A percentile compares a stretch with the other conserved stretches of the same genome.
Conservation (phyloP, 2,888 invertebrate species). For the Pollenia amentaria region DNA sequence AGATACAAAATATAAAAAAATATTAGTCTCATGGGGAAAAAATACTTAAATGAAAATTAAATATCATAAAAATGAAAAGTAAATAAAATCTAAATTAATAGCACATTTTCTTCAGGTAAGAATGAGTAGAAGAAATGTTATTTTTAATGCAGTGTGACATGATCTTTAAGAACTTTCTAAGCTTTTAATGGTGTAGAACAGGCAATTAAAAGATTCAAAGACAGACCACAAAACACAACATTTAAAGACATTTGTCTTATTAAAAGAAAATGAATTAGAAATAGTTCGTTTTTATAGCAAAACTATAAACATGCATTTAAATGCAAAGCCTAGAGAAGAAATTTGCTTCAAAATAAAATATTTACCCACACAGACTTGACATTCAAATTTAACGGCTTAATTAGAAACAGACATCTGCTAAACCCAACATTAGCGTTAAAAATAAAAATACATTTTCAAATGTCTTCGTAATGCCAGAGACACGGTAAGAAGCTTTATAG, state of each 20-base stretch:
- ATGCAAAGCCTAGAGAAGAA: neutral
- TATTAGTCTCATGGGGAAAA: conserved; percentile 21
- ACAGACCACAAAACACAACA: conserved; percentile 2
- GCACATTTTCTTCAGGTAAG: neutral
- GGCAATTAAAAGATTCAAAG: conserved; percentile 41
- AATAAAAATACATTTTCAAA: conserved; percentile 11
- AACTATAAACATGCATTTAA: conserved; percentile 24
- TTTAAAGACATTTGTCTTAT: conserved; percentile 14
- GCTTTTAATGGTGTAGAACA: conserved; percentile 63
- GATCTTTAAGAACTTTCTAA: conserved; percentile 71
- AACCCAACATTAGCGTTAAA: conserved; percentile 18
- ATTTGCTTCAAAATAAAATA: neutral
- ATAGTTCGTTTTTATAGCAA: conserved; percentile 4
- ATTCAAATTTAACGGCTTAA: conserved; percentile 57
- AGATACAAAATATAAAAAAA: conserved; percentile 46
- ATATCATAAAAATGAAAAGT: conserved; percentile 17
- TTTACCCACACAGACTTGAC: conserved; percentile 25
- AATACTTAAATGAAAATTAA: neutral
- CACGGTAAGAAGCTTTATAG: neutral
- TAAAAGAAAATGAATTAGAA: conserved; percentile 2
- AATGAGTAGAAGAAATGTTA: conserved; percentile 2
- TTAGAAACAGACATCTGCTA: conserved; percentile 59
- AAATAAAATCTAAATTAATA: conserved; percentile 12
- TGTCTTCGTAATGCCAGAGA: conserved; percentile 6
- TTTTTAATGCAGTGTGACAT: conserved; percentile 43